Evolutionary conservation across 2,797 vertebrate genomes (phyloP).

Genomic region (Nasua narica): DNA sequence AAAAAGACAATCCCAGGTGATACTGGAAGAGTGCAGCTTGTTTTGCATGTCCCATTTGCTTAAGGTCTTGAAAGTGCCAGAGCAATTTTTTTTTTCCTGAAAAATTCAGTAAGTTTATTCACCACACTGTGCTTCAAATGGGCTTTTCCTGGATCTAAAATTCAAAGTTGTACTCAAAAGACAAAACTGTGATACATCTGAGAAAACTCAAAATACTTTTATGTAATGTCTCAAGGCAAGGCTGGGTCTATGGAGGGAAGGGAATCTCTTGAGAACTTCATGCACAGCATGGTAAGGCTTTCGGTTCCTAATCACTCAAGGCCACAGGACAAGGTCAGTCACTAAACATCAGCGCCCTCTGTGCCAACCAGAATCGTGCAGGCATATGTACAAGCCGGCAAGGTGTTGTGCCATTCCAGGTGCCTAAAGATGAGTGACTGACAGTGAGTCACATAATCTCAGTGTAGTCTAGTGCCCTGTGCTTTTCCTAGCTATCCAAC

Average conservation of each 20-base stretch:
- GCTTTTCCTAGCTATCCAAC: background rate
- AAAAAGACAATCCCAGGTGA: background rate
- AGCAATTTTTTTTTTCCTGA: background rate
- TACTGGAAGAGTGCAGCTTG: background rate
- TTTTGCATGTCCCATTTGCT: background rate
- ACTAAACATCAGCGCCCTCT: background rate
- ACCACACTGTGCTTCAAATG: background rate
- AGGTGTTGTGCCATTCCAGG: fast-evolving
- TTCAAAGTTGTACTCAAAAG: background rate
- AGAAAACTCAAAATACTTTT: background rate
- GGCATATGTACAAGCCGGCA: fast-evolving
- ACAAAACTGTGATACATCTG: background rate
- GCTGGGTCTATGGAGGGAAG: background rate
- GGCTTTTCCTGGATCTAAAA: background rate
- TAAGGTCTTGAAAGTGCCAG: background rate
- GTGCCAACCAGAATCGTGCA: fast-evolving
- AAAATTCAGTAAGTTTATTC: background rate
- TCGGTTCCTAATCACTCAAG: background rate
- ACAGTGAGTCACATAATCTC: background rate
- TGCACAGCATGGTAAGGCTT: background rate
- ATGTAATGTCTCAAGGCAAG: background rate
- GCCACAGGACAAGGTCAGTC: background rate
- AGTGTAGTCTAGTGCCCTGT: background rate
- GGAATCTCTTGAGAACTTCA: background rate
- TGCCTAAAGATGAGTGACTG: background rate